Conservation (phyloP, 2,113 vertebrate genomes). For the Pachypanchax playfairii region DNA sequence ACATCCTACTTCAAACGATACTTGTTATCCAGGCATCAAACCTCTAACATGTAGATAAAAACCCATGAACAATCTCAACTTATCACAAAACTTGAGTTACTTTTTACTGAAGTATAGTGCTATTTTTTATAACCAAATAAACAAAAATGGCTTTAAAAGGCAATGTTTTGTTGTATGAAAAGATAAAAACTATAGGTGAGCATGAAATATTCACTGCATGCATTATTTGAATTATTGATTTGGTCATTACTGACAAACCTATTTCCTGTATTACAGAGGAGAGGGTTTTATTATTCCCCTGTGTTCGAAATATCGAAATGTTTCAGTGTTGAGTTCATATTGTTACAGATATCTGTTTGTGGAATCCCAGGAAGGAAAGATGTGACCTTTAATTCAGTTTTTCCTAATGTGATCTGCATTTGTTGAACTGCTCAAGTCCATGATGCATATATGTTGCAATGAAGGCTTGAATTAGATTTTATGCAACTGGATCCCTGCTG, state of each 20-base stretch:
- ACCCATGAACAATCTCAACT: background rate
- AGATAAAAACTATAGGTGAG: slow-evolving; percentile 21
- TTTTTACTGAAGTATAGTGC: background rate
- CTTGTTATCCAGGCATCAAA: slow-evolving; percentile 16
- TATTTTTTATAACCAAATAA: background rate
- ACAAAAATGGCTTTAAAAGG: background rate
- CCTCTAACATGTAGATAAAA: background rate
- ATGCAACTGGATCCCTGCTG: slow-evolving; percentile 26
- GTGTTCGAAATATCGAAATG: background rate
- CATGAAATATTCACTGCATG: slow-evolving; percentile 40
- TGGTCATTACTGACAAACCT: slow-evolving; percentile 6
- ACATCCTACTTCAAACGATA: background rate
- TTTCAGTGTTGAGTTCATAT: background rate
- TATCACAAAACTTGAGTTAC: background rate
- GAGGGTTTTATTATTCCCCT: background rate
- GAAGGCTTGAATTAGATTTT: slow-evolving; percentile 40
- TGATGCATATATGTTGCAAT: slow-evolving; percentile 36
- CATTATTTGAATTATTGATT: slow-evolving; percentile 39
- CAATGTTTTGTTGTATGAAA: background rate
- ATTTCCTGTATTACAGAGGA: background rate
- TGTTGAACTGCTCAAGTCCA: slow-evolving; percentile 11
- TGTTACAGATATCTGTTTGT: background rate
- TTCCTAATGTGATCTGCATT: slow-evolving; percentile 26
- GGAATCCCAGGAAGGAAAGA: slow-evolving; percentile 13
- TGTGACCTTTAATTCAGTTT: slow-evolving; percentile 24